Conservation (phyloP, 37 sponge, comb jelly and placozoan genomes). For the Hexactinellida sp. region DNA sequence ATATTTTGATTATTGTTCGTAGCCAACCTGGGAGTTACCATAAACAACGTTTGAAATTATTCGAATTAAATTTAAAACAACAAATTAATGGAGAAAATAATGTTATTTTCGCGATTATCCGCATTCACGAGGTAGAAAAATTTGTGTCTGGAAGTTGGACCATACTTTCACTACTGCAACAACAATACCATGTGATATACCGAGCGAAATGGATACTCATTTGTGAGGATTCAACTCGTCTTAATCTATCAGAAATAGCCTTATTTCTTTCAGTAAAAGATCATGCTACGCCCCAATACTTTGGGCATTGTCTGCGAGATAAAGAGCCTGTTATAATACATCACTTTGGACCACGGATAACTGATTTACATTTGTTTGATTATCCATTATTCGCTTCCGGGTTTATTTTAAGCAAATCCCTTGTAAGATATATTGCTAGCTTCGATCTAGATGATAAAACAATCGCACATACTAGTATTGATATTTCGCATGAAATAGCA, state of each 20-base stretch:
- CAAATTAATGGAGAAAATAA: background rate
- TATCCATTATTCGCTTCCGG: conserved; percentile 7
- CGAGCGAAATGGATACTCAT: background rate
- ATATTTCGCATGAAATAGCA: background rate
- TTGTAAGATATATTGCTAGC: background rate
- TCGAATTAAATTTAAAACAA: background rate
- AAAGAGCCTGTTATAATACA: background rate
- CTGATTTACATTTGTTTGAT: background rate
- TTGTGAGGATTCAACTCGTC: background rate
- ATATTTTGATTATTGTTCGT: background rate
- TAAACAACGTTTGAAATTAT: background rate
- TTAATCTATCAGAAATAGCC: background rate
- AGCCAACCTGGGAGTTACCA: background rate
- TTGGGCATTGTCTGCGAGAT: background rate
- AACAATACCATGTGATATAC: background rate
- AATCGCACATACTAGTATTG: background rate
- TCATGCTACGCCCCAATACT: background rate
- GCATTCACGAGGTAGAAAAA: background rate
- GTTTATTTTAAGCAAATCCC: background rate
- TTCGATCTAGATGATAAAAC: background rate
- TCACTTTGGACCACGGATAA: background rate
- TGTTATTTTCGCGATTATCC: background rate
- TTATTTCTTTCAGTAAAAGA: background rate
- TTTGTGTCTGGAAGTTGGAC: background rate
- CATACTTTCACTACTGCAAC: background rate